These are phyloP conservation scores for Araneus ventricosus DNA, from an alignment of 1,140 invertebrate genomes.

Conservation along the genomic window DNA sequence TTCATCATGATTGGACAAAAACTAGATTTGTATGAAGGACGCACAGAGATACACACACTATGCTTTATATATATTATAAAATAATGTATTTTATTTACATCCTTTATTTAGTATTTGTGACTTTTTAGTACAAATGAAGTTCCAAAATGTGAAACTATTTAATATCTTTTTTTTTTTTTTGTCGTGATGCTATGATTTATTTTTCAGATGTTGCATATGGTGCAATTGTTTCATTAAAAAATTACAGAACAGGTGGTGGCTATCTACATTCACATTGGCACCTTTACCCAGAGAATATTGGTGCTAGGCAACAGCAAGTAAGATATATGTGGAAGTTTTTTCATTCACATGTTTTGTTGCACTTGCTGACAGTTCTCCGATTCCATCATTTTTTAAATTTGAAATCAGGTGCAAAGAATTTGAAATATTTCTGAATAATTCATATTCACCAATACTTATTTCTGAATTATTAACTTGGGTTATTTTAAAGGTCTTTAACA, in stretches of 20 bases:
- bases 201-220: slow-evolving; percentile 91
- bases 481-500: too few relatives aligned
- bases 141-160: background rate
- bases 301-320: slow-evolving; percentile 96
- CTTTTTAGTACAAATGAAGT: background rate
- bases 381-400: too few relatives aligned
- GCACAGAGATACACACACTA: too few relatives aligned
- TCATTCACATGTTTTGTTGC: background rate
- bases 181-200: background rate
- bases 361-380: too few relatives aligned
- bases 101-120: background rate
- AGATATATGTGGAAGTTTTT: too few relatives aligned
- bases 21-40: too few relatives aligned
- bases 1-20: too few relatives aligned
- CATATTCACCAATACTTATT: too few relatives aligned
- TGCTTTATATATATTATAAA: too few relatives aligned
- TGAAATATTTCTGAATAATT: too few relatives aligned
- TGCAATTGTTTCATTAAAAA: slow-evolving; percentile 94
- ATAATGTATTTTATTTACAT: background rate
- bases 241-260: slow-evolving; percentile 95
- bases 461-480: too few relatives aligned
- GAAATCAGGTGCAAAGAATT: too few relatives aligned
- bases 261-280: slow-evolving; percentile 98
- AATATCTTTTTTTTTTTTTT: background rate
- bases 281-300: slow-evolving; percentile 94